A percentile compares a stretch with the other conserved stretches of the same genome.
Evolutionary conservation across 2,888 invertebrate genomes (phyloP).

Genomic region (Stramonita haemastoma): DNA sequence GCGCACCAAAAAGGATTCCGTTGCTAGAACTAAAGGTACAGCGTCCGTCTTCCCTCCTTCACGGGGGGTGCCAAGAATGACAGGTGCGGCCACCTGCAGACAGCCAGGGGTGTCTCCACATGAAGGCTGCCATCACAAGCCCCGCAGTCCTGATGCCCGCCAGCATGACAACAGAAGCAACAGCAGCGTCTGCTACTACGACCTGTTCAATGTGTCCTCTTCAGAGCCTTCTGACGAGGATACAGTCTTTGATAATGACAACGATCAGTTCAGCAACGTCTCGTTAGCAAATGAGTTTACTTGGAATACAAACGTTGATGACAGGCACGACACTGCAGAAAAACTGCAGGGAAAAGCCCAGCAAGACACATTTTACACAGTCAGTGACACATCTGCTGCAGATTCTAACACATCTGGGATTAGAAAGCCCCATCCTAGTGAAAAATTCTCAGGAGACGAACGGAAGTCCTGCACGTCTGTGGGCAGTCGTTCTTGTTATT

Average conservation of each 20-base stretch:
- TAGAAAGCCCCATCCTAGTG: neutral
- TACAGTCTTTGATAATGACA: neutral
- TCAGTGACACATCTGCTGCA: neutral
- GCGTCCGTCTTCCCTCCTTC: neutral
- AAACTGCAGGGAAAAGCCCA: neutral
- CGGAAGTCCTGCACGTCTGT: neutral
- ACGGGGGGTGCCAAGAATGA: neutral
- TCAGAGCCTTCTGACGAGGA: neutral
- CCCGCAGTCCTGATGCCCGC: neutral
- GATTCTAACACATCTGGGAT: neutral
- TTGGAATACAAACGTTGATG: neutral
- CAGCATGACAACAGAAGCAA: neutral
- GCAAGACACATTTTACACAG: neutral
- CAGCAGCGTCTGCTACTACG: neutral
- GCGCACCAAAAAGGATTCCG: neutral
- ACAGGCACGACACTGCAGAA: neutral
- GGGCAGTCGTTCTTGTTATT: neutral
- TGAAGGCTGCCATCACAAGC: neutral
- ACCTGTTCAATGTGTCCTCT: conserved; percentile 1
- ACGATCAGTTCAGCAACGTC: neutral
- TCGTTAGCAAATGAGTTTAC: neutral
- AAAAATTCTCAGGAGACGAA: neutral
- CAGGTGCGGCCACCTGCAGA: neutral
- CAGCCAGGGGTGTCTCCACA: neutral
- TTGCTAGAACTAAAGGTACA: neutral